phyloP scores from a whole-genome alignment of 2,113 vertebrate species.

The Tyrannus savana region DNA sequence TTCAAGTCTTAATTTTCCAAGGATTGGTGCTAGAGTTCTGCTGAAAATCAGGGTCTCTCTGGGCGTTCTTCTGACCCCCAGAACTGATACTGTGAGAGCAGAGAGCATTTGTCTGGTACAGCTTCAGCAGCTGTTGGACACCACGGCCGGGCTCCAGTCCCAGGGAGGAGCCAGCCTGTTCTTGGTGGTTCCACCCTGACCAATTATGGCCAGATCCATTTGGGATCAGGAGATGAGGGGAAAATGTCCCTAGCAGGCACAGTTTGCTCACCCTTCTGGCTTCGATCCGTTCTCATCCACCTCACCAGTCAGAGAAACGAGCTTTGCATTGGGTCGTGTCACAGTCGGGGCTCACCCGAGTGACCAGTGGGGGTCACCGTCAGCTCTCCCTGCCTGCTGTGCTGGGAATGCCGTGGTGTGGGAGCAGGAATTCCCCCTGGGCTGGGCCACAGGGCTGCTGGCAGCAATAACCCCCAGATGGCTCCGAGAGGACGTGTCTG shows the following conservation, averaged over 20 bases:
- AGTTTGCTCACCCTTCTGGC: neutral
- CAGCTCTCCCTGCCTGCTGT: neutral
- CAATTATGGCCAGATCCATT: fast-evolving
- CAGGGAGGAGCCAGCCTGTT: neutral
- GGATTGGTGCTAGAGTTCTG: slow-evolving; percentile 33
- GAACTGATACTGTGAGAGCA: neutral
- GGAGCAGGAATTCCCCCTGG: neutral
- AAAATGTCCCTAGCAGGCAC: fast-evolving
- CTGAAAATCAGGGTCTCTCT: neutral
- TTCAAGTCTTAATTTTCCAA: slow-evolving; percentile 10
- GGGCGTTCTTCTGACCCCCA: neutral
- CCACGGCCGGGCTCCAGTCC: neutral
- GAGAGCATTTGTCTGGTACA: fast-evolving
- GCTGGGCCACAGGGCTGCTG: fast-evolving
- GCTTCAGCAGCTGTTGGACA: neutral
- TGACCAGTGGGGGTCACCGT: neutral
- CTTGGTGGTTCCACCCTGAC: neutral
- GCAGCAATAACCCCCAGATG: fast-evolving
- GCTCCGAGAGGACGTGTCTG: neutral
- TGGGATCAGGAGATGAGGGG: neutral
- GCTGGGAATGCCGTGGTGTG: fast-evolving
- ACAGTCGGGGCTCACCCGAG: neutral
- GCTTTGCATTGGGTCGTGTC: fast-evolving
- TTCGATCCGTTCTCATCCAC: fast-evolving
- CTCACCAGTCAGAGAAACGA: fast-evolving